A percentile compares a stretch with the other conserved stretches of the same genome.
Conservation (phyloP, 2,113 vertebrate species). For the Chitala chitala region DNA sequence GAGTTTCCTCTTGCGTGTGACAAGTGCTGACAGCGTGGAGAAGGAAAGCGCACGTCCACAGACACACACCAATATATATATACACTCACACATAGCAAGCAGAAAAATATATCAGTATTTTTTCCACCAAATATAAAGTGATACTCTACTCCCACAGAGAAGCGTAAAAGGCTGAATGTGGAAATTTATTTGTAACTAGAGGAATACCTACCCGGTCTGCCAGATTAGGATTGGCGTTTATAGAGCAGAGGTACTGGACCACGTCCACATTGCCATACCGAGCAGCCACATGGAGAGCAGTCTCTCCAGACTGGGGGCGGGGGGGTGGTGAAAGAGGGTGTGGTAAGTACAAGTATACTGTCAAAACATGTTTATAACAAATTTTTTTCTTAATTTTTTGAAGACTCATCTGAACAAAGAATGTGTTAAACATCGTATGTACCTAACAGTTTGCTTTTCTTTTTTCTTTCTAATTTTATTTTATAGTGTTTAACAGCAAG, state of each 20-base stretch:
- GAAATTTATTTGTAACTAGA: neutral
- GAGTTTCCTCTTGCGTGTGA: too few species aligned
- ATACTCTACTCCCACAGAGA: neutral
- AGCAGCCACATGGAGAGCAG: conserved; percentile 87
- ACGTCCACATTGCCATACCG: conserved; percentile 94
- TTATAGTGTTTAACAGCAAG: neutral
- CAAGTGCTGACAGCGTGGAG: too few species aligned
- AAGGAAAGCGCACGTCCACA: too few species aligned
- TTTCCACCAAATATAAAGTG: too few species aligned
- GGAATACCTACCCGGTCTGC: conserved; percentile 77
- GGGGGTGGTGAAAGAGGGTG: too few species aligned
- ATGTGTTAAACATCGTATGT: neutral
- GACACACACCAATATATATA: too few species aligned
- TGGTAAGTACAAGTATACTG: conserved; percentile 26
- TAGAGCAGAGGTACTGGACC: conserved; percentile 83
- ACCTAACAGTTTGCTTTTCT: neutral
- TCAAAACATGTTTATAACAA: too few species aligned
- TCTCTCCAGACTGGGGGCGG: conserved; percentile 89
- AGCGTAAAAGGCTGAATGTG: neutral
- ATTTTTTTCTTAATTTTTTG: neutral
- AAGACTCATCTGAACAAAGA: neutral
- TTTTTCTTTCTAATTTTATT: too few species aligned
- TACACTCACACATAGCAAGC: too few species aligned
- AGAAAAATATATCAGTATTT: too few species aligned
- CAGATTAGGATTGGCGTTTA: conserved; percentile 82